Conservation (phyloP, 2,888 invertebrate species). For the Allygus modestus region DNA sequence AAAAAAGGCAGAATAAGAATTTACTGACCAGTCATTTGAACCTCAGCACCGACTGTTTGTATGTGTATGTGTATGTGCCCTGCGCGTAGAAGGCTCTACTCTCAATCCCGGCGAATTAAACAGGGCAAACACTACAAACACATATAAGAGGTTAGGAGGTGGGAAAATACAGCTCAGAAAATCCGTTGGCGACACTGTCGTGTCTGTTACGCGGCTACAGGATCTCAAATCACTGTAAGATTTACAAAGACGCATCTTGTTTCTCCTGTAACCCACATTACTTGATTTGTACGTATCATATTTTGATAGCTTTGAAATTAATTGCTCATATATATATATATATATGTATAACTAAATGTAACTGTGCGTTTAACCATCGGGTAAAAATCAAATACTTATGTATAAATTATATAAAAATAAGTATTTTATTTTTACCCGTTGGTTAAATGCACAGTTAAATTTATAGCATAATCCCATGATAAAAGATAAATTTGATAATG, state of each 20-base stretch:
- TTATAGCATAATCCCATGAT: not conserved
- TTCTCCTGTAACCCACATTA: no score
- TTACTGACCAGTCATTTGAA: constrained; percentile 11
- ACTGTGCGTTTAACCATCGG: not conserved
- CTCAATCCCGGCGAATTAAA: constrained; percentile 31
- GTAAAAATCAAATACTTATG: not conserved
- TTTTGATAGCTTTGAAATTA: no score
- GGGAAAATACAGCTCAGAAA: constrained; percentile 58
- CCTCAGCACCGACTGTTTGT: constrained; percentile 48
- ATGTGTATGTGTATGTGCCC: constrained; percentile 39
- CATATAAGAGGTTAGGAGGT: constrained; percentile 52
- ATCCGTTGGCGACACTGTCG: constrained; percentile 13
- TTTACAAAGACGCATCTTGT: not conserved
- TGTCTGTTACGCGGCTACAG: not conserved
- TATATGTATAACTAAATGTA: no score
- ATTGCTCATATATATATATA: no score
- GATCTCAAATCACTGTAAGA: not conserved
- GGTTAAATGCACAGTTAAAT: not conserved
- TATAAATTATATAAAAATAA: not conserved
- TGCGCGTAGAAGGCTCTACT: not conserved
- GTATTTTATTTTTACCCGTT: not conserved
- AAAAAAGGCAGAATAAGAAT: constrained; percentile 31
- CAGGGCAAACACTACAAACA: constrained; percentile 43
- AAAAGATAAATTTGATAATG: not conserved
- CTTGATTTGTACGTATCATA: no score